phyloP scores from a whole-genome alignment of 2,113 vertebrate species.

The Siphamia tubifer region DNA sequence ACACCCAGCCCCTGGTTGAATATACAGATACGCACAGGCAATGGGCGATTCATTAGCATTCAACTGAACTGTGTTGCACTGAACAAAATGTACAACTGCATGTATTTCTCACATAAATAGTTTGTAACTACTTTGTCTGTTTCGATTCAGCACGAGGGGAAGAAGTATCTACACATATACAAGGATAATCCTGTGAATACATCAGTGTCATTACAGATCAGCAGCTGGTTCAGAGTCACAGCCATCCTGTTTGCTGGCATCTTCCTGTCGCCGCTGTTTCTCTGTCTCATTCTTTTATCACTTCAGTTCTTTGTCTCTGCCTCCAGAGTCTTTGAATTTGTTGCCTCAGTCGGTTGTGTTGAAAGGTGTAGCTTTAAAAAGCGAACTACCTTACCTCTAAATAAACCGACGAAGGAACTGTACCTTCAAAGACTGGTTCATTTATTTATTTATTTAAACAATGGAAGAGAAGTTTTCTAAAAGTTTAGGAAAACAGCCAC shows the following conservation, averaged over 20 bases:
- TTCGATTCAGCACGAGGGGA: constrained; percentile 27
- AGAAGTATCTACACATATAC: constrained; percentile 14
- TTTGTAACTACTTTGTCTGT: constrained; percentile 19
- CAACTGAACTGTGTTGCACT: not conserved
- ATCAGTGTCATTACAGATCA: constrained; percentile 63
- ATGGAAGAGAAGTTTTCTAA: constrained; percentile 10
- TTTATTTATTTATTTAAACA: not conserved
- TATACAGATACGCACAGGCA: not conserved
- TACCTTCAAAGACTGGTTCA: constrained; percentile 49
- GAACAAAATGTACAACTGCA: constrained; percentile 1
- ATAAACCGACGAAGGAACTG: constrained; percentile 42
- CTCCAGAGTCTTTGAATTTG: constrained; percentile 54
- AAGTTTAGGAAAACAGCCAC: constrained; percentile 31
- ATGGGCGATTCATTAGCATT: constrained; percentile 35
- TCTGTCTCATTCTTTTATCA: constrained; percentile 64
- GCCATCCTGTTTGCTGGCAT: constrained; percentile 30
- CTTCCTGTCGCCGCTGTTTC: constrained; percentile 8
- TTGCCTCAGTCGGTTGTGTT: constrained; percentile 41
- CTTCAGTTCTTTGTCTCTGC: constrained; percentile 46
- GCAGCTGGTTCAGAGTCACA: constrained; percentile 37
- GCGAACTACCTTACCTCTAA: constrained; percentile 31
- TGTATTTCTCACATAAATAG: constrained; percentile 11
- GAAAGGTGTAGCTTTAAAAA: constrained; percentile 50
- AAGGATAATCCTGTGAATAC: constrained; percentile 47
- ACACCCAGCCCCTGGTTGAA: not conserved